Evolutionary conservation across 2,888 invertebrate species (phyloP), one percentile per base, ranked within the genome.

Genomic region (Thyatira batis): DNA sequence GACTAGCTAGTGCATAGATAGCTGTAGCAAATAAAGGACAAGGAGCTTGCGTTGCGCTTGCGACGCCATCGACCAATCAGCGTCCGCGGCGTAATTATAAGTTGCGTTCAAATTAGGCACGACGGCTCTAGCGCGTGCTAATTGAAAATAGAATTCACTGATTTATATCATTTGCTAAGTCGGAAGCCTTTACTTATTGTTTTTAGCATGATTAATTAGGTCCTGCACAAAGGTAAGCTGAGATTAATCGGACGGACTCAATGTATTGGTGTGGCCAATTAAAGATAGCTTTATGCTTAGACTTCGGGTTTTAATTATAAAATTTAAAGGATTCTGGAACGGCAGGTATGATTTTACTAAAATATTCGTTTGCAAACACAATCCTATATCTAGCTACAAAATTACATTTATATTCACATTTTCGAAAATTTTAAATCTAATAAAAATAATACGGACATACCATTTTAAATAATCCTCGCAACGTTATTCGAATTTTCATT

Each of bases 81-180:
- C 67, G 78, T 63, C 59, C 66, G 71, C 73, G 71, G 70, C 77
- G 80, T 90, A 90, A 89, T 89, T 89, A 90, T 91, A 91, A 84
- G 78, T 73, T 78, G 77, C 76, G 80, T 84, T 87, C 84, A 77
- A 90, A 90, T 89, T 89, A 90, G 90, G 88, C 84, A 76, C 84
- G 82, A 80, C 79, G 80, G 76, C 78, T 73, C 73, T 79, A 73
- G 80, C 76, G 78, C 82, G 77, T 73, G 82, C 81, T 86, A 85
- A 87, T 86, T 87, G 84, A 84, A 87, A 87, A 85, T 87, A 83
- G 88, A 82, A 84, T 87, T 82, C 67, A 64, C 78, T 80, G 85
- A 85, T 85, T 85, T 84, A 80, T 84, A 82, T 82, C 81, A 61
- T 69, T 65, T 59, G 65, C 71, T 65, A 61, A 75, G 71, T 76